Evolutionary conservation across 1,140 invertebrate species (phyloP), one percentile per base, ranked within the genome.

Genomic region (Vanessa atalanta): DNA sequence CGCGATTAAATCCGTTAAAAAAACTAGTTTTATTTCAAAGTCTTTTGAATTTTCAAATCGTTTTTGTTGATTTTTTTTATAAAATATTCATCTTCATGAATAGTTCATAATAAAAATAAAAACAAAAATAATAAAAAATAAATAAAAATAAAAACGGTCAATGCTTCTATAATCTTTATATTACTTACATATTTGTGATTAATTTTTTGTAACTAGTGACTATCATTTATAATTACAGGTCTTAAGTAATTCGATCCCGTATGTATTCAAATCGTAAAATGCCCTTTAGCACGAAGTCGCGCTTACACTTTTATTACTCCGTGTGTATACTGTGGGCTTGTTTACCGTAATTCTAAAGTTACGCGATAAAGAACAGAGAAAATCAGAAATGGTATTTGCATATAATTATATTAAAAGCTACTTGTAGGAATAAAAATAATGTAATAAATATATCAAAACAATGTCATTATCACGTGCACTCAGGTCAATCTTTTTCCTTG

Each of bases 281-380:
- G 70, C 73, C 73, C 50, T 53, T 79, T 80, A 61, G 61, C 57
- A 72, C 74, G 73, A 78, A 79, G 71, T 79, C 76, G 78, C 70
- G 72, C 61, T 75, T 78, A 68, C 51, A 68, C 60, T 77, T 81
- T 82, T 82, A 81, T 81, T 78, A 79, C 74, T 65, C 72, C 47
- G 26, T 74, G 79, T 77, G 66, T 79, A 76, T 74, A 70, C 67
- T 50, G 63, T 69, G 69, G 76, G 74, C 65, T 76, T 78, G 78
- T 80, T 74, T 69, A 61, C 55, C 70, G 75, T 79, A 80, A 83
- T 76, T 81, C 76, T 65, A 68, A 77, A 77, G 70, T 79, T 79
- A 79, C 67, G 55, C 12, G 20, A 57, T 26, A 13, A 1, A 57
- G 55, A 57, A 16, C 13, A 57, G 11, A 13, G 2, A 57, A 12